Evolutionary conservation across 2,888 invertebrate genomes (phyloP).

Genomic region (Chaetogeoica ovagalla): DNA sequence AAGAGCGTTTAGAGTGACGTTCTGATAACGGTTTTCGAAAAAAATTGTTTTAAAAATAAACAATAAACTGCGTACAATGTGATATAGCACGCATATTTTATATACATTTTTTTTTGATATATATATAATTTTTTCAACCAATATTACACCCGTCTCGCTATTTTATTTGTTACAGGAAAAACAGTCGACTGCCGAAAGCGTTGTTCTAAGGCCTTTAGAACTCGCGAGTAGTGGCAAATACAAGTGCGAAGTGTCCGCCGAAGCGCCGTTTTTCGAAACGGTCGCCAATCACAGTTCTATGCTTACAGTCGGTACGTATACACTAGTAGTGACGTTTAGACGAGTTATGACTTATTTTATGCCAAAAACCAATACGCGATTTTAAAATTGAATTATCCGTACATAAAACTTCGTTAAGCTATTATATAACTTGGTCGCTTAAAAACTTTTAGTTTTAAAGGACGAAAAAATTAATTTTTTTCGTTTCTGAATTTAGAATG

Average conservation of each 20-base stretch:
- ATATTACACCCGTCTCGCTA: background rate
- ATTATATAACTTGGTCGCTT: background rate
- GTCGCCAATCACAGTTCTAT: conserved; percentile 59
- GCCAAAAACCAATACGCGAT: background rate
- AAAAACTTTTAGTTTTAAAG: background rate
- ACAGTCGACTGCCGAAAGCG: conserved; percentile 56
- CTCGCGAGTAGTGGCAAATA: conserved; percentile 59
- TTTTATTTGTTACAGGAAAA: conserved; percentile 55
- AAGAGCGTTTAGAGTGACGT: background rate
- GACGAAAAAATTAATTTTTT: too few relatives aligned
- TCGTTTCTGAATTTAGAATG: background rate
- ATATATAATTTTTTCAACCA: background rate
- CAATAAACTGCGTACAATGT: too few relatives aligned
- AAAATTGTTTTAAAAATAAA: too few relatives aligned
- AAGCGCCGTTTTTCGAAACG: conserved; percentile 61
- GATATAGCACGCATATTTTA: too few relatives aligned
- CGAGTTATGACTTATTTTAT: conserved; percentile 2
- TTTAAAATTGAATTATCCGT: background rate
- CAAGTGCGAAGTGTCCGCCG: conserved; percentile 60
- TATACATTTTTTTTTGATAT: too few relatives aligned
- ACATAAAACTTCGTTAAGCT: background rate
- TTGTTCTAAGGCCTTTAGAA: conserved; percentile 56
- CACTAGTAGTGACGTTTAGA: background rate
- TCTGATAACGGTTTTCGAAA: background rate
- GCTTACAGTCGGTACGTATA: conserved; percentile 59